These are phyloP conservation scores for Drepana falcataria DNA, from an alignment of 2,888 invertebrate genomes.

Conservation along the genomic window DNA sequence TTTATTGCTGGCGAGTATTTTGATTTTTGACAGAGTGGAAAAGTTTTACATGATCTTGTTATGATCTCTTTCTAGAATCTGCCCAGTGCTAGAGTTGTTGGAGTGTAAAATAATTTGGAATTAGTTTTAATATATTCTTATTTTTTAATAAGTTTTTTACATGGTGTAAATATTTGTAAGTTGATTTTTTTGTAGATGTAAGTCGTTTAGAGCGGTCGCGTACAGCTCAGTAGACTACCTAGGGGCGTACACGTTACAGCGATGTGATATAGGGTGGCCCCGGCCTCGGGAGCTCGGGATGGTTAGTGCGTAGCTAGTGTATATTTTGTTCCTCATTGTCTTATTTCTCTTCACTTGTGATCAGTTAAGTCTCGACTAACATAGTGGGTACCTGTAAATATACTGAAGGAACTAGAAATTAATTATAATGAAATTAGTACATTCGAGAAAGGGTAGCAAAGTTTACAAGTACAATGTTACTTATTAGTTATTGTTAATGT, in stretches of 20 bases:
- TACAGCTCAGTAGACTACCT: constrained; percentile 53
- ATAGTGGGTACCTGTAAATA: constrained; percentile 64
- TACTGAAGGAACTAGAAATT: constrained; percentile 41
- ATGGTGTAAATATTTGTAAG: constrained; percentile 68
- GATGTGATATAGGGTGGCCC: constrained; percentile 66
- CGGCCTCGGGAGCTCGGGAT: constrained; percentile 39
- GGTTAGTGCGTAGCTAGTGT: constrained; percentile 67
- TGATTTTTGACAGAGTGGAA: constrained; percentile 38
- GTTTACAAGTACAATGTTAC: constrained; percentile 75
- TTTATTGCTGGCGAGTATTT: constrained; percentile 37
- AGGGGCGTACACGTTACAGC: constrained; percentile 35
- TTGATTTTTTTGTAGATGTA: constrained; percentile 41
- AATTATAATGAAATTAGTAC: constrained; percentile 57
- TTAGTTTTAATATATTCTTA: constrained; percentile 56
- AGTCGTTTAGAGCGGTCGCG: constrained; percentile 43
- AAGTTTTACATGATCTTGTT: constrained; percentile 66
- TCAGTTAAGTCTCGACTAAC: constrained; percentile 74
- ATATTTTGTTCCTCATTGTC: constrained; percentile 71
- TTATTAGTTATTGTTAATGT: constrained; percentile 66
- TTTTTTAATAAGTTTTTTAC: constrained; percentile 69
- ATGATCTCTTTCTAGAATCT: constrained; percentile 77
- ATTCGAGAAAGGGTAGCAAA: constrained; percentile 67
- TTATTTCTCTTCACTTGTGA: constrained; percentile 64
- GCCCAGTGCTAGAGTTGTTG: constrained; percentile 73
- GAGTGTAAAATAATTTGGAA: constrained; percentile 58